phyloP scores from a whole-genome alignment of 2,797 vertebrate genomes.

The Alosa sapidissima region DNA sequence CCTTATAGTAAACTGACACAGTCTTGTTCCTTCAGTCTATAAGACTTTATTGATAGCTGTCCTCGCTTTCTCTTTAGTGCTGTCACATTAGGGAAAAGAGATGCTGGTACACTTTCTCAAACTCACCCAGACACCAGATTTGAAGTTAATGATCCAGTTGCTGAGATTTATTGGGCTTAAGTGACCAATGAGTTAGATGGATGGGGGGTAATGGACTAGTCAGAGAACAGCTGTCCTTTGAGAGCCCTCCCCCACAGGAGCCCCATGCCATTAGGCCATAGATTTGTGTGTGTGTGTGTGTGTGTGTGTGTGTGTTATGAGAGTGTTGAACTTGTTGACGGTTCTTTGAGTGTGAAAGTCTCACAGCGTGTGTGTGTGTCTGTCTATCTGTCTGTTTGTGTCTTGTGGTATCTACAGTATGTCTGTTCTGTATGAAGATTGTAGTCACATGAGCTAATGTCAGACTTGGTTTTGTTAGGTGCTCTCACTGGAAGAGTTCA shows the following conservation, averaged over 20 bases:
- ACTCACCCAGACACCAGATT: not conserved
- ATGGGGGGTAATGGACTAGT: conserved; percentile 4
- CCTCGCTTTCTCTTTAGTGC: not conserved
- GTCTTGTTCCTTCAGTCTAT: not conserved
- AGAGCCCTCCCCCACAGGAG: not conserved
- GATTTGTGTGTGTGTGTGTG: conserved; percentile 16
- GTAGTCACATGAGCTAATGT: not conserved
- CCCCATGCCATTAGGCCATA: not conserved
- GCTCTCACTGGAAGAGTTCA: not conserved
- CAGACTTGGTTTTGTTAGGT: not conserved
- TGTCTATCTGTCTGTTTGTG: not conserved
- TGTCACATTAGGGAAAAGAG: not conserved
- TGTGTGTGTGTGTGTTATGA: conserved; percentile 22
- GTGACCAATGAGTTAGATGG: not conserved
- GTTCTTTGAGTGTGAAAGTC: not conserved
- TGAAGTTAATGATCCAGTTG: not conserved
- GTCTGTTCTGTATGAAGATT: not conserved
- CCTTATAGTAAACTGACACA: not conserved
- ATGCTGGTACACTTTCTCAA: not conserved
- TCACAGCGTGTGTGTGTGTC: not conserved
- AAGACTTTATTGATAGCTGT: not conserved
- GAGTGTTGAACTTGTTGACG: not conserved
- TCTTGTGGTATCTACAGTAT: not conserved
- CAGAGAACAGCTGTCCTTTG: not conserved
- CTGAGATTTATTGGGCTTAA: not conserved